Percentiles rank a stretch among this genome's conserved stretches.
Evolutionary conservation across 2,888 invertebrate species (phyloP).

Genomic region (Corbicula japonica): DNA sequence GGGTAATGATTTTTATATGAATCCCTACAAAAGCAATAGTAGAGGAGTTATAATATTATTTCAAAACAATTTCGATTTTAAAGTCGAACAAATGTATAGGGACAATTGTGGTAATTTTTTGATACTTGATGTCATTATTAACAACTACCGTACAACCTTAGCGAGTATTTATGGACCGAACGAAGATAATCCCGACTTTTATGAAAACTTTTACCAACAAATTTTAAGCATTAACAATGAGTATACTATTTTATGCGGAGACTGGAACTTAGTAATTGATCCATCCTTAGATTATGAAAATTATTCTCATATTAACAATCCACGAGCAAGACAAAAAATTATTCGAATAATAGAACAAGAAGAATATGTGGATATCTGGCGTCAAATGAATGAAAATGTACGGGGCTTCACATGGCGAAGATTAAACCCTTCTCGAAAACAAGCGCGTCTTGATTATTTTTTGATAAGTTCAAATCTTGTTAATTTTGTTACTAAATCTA

Average conservation of each 20-base stretch:
- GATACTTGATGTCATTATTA: not conserved
- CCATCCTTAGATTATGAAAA: not conserved
- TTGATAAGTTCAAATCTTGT: not conserved
- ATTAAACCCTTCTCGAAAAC: not conserved
- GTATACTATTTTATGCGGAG: not conserved
- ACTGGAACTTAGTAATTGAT: slow-evolving; percentile 6
- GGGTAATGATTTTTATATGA: not conserved
- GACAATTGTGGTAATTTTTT: not conserved
- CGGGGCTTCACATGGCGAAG: not conserved
- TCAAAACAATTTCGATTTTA: not conserved
- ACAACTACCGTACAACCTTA: not conserved
- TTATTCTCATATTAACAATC: not conserved
- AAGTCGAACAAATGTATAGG: not conserved
- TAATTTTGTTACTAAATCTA: not conserved
- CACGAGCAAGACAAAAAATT: not conserved
- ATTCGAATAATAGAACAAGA: not conserved
- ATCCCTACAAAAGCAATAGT: not conserved
- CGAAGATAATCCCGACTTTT: slow-evolving; percentile 9
- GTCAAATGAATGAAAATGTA: not conserved
- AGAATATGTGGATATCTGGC: not conserved
- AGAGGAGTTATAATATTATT: not conserved
- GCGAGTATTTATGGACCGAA: slow-evolving; percentile 2
- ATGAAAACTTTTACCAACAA: not conserved
- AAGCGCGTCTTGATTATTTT: not conserved
- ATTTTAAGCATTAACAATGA: not conserved